A percentile compares a stretch with the other conserved stretches of the same genome.
phyloP scores from a whole-genome alignment of 2,797 vertebrate species.

The Periophthalmus magnuspinnatus region DNA sequence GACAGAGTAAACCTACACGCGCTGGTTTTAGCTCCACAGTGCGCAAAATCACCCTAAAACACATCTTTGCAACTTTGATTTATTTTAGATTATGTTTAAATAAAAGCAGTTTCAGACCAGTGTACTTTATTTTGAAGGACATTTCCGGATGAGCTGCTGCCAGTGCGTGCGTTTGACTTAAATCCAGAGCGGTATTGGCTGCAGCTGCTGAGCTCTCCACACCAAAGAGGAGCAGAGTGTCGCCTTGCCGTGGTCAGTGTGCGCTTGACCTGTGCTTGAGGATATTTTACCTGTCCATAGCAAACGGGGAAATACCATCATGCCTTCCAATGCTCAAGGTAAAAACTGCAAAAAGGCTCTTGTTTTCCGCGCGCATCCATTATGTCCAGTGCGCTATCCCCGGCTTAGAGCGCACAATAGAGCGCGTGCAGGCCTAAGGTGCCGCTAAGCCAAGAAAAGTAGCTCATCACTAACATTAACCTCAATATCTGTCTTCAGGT shows the following conservation, averaged over 20 bases:
- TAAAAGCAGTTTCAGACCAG: no score
- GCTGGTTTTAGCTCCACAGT: no score
- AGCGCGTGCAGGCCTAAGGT: conserved; percentile 30
- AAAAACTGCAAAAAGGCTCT: neutral
- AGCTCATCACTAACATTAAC: conserved; percentile 10
- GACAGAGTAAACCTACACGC: no score
- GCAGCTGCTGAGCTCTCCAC: conserved; percentile 28
- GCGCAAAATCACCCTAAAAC: no score
- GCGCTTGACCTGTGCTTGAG: conserved; percentile 28
- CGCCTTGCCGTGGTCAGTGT: conserved; percentile 27
- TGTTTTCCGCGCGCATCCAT: neutral
- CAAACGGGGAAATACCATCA: conserved; percentile 37
- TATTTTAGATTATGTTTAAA: no score
- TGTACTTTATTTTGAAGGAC: conserved; percentile 41
- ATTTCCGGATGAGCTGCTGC: conserved; percentile 31
- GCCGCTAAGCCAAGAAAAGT: conserved; percentile 17
- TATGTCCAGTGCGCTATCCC: conserved; percentile 30
- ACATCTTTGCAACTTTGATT: no score
- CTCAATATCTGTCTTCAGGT: conserved; percentile 63
- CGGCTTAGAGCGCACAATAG: conserved; percentile 50
- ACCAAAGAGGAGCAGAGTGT: conserved; percentile 37
- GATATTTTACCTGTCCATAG: conserved; percentile 32
- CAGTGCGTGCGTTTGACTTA: conserved; percentile 7
- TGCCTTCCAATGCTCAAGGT: conserved; percentile 81
- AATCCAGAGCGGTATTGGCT: conserved; percentile 24